Base-by-base conservation (phyloP, 2,797 vertebrate species). In the Lepus townsendii region DNA sequence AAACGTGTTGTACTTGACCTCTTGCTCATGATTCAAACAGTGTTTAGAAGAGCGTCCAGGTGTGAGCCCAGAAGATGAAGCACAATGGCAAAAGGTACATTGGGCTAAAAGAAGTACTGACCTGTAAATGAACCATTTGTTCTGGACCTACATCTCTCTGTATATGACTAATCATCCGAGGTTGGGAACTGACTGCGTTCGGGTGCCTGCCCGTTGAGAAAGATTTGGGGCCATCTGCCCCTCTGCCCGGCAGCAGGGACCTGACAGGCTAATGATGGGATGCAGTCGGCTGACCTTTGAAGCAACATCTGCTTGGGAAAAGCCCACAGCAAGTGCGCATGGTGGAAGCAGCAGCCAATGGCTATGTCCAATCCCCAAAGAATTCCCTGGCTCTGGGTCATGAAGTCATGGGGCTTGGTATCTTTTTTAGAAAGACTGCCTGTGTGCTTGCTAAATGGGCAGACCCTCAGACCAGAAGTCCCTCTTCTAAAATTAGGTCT, bases 201-300 rank as follows among this genome's bases (percentile, higher is more conserved):
- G 85, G 93, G 32, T 91, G 95, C 80, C 85, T 88, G 75, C 38
- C 3, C 50, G 2, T 14, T 73, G 86, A 75, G 27, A 95, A 93
- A 52, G 30, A 68, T 17, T 86, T 85, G 83, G 11, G 57, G 85
- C 66, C 78, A 38, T 57, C 84, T 91, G 93, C 84, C 83, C 79
- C 80, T n/a, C 72, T 2, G n/a, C 24, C 90, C 3, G 19, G 89
- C 79, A 94, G 91, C 78, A 77, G 71, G 60, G 9, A 91, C 76
- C 75, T 27, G 66, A 87, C 90, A 90, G 83, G 96, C 79, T 95
- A 90, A 26, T 0, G 69, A 8, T 30, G 93, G 12, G 0, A 92
- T 75, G 77, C 85, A 38, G 91, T 54, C 71, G 86, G 66, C 32
- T 96, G 97, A 97, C 93, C 97, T 96, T 47, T 83, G 77, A 20